phyloP scores from a whole-genome alignment of 2,888 invertebrate species.

The Tetramorium bicarinatum region DNA sequence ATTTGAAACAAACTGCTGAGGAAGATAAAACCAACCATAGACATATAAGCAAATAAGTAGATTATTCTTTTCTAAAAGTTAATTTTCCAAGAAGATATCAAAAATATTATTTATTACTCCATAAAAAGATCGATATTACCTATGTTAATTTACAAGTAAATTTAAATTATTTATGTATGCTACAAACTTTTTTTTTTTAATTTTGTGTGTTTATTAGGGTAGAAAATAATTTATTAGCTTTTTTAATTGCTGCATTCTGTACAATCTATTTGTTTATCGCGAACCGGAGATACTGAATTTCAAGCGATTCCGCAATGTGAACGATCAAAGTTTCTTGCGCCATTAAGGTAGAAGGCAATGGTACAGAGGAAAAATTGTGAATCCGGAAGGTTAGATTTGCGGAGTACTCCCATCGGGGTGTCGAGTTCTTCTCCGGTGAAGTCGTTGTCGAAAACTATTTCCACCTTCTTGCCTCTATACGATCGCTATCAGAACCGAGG shows the following conservation, averaged over 20 bases:
- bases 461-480: slow-evolving; percentile 39
- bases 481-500: slow-evolving; percentile 64
- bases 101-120: background rate
- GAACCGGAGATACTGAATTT: slow-evolving; percentile 1
- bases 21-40: background rate
- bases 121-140: background rate
- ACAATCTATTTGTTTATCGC: background rate
- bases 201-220: background rate
- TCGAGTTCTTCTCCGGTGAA: slow-evolving; percentile 48
- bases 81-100: background rate
- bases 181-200: background rate
- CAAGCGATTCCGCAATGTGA: slow-evolving; percentile 11
- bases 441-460: slow-evolving; percentile 65
- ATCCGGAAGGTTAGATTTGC: slow-evolving; percentile 64
- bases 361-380: slow-evolving; percentile 61
- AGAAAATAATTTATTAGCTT: background rate
- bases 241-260: background rate
- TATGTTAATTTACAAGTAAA: background rate
- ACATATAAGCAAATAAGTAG: background rate
- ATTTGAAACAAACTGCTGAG: background rate
- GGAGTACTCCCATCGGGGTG: slow-evolving; percentile 49
- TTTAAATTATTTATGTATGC: background rate
- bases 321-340: slow-evolving; percentile 46
- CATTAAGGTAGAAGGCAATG: slow-evolving; percentile 24
- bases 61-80: background rate